Evolutionary conservation across 2,113 vertebrate genomes (phyloP).

Genomic region (Asarcornis scutulata): DNA sequence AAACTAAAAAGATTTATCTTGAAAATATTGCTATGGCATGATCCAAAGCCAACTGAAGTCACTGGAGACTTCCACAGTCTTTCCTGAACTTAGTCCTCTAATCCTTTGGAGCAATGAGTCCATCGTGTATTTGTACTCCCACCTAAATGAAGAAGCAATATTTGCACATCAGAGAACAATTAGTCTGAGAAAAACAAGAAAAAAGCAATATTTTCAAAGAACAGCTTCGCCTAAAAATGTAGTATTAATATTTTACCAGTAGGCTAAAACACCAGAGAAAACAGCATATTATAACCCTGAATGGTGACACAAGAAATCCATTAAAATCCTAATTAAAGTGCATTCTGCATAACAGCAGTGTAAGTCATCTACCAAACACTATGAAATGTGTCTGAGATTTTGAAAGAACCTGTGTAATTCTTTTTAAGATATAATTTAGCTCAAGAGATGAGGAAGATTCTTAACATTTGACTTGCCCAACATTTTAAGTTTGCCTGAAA

Average conservation of each 20-base stretch:
- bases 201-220: conserved; percentile 7
- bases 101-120: background rate
- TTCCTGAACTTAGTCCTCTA: background rate
- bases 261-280: background rate
- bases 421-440: background rate
- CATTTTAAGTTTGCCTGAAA: background rate
- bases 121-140: background rate
- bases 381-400: conserved; percentile 28
- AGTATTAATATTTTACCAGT: conserved; percentile 41
- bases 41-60: background rate
- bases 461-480: background rate
- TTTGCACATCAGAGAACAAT: background rate
- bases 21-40: background rate
- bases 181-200: conserved; percentile 1
- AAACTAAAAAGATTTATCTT: background rate
- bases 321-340: conserved; percentile 62
- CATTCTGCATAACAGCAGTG: conserved; percentile 37
- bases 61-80: background rate
- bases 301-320: conserved; percentile 45
- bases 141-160: background rate
- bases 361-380: conserved; percentile 21
- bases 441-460: background rate
- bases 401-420: background rate
- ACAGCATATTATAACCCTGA: conserved; percentile 30
- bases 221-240: conserved; percentile 29